phyloP scores from a whole-genome alignment of 92 coral and sea anemone genomes.

The Virgularia gustaviana region DNA sequence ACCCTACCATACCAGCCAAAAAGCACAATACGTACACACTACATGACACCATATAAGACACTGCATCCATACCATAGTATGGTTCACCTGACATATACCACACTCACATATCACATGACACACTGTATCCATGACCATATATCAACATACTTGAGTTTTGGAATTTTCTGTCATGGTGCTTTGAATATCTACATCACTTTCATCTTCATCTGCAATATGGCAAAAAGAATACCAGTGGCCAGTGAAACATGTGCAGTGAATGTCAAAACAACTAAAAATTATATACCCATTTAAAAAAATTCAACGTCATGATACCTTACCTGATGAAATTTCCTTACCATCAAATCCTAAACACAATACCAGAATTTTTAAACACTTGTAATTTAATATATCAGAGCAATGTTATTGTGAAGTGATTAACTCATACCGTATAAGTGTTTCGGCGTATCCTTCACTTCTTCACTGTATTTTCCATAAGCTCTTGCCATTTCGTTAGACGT shows the following conservation, averaged over 20 bases:
- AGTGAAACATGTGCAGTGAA: no score
- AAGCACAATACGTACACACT: no score
- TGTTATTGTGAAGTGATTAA: background rate
- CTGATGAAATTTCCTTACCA: slow-evolving; percentile 16
- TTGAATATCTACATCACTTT: slow-evolving; percentile 17
- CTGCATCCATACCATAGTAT: no score
- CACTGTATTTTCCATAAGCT: slow-evolving; percentile 19
- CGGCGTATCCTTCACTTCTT: slow-evolving; percentile 24
- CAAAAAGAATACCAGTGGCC: no score
- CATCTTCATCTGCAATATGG: slow-evolving; percentile 13
- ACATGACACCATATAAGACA: no score
- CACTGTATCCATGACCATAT: background rate
- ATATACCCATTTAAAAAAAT: background rate
- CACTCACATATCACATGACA: no score
- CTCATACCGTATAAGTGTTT: slow-evolving; percentile 28
- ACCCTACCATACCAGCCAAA: no score
- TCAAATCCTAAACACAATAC: slow-evolving; percentile 20
- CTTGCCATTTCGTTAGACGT: slow-evolving; percentile 14
- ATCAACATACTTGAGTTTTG: background rate
- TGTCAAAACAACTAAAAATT: no score
- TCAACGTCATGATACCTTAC: background rate
- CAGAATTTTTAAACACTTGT: background rate
- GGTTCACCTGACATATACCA: no score
- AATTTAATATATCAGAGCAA: background rate
- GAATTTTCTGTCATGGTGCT: background rate